Conservation (phyloP, 2,888 invertebrate species). For the Dexiosoma caninum region DNA sequence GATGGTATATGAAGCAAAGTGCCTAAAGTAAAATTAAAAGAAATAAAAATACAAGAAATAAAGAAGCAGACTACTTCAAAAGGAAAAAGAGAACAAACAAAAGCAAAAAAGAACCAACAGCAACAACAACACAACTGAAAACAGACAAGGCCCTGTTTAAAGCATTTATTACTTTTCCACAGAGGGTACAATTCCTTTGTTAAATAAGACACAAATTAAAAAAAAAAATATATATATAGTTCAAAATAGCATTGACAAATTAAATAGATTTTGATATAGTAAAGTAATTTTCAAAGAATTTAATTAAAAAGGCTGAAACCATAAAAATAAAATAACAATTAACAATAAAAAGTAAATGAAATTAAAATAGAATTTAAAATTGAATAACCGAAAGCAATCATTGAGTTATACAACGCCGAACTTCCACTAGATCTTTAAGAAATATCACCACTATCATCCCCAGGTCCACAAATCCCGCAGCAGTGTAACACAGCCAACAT, state of each 20-base stretch:
- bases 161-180: conserved; percentile 40
- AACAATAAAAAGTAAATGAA: conserved; percentile 9
- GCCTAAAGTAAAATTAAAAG: conserved; percentile 53
- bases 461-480: not conserved
- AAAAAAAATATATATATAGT: conserved; percentile 10
- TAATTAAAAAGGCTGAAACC: conserved; percentile 43
- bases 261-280: conserved; percentile 13
- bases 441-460: conserved; percentile 3
- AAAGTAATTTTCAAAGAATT: conserved; percentile 42
- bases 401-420: conserved; percentile 60
- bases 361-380: conserved; percentile 24
- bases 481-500: not conserved
- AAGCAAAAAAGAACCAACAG: conserved; percentile 48
- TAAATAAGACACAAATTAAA: conserved; percentile 45
- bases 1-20: conserved; percentile 33
- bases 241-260: conserved; percentile 10
- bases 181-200: conserved; percentile 59
- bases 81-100: conserved; percentile 43
- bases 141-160: conserved; percentile 61
- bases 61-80: conserved; percentile 55
- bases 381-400: conserved; percentile 56
- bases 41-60: not conserved
- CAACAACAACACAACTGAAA: conserved; percentile 41
- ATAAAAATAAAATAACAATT: conserved; percentile 2
- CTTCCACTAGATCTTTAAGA: conserved; percentile 51